phyloP scores from a whole-genome alignment of 2,113 vertebrate species.

The Morone chrysops region DNA sequence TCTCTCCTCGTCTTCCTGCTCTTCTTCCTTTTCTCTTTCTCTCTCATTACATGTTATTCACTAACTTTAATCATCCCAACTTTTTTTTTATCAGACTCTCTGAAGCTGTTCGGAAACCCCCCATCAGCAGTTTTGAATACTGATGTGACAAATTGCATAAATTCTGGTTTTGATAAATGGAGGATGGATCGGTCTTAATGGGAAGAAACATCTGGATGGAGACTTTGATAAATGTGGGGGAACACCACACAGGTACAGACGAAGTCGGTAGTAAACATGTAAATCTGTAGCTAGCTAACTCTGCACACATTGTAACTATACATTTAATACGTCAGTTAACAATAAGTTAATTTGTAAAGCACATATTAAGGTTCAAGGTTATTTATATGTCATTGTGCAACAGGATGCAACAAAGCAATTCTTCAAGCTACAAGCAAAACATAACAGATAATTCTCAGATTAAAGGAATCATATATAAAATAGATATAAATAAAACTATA shows the following conservation, averaged over 20 bases:
- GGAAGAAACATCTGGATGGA: constrained; percentile 33
- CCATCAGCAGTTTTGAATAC: constrained; percentile 34
- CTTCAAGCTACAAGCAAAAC: no score
- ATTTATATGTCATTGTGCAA: no score
- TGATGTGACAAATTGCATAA: constrained; percentile 6
- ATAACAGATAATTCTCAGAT: no score
- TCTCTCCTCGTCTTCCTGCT: background rate
- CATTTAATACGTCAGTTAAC: no score
- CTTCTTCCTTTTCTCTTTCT: background rate
- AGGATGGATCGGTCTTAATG: background rate
- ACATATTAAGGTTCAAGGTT: no score
- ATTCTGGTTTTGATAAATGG: constrained; percentile 2
- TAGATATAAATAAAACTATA: no score
- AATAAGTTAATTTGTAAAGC: no score
- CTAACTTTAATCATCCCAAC: background rate
- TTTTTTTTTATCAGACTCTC: background rate
- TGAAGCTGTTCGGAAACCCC: background rate
- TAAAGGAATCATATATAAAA: no score
- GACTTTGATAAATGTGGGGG: background rate
- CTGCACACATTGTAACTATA: no score
- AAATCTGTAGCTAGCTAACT: no score
- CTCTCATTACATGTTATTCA: background rate
- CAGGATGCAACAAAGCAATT: no score
- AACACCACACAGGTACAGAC: background rate
- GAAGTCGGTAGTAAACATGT: background rate